Evolutionary conservation across 2,113 vertebrate genomes (phyloP).

Genomic region (Delphinus delphis): DNA sequence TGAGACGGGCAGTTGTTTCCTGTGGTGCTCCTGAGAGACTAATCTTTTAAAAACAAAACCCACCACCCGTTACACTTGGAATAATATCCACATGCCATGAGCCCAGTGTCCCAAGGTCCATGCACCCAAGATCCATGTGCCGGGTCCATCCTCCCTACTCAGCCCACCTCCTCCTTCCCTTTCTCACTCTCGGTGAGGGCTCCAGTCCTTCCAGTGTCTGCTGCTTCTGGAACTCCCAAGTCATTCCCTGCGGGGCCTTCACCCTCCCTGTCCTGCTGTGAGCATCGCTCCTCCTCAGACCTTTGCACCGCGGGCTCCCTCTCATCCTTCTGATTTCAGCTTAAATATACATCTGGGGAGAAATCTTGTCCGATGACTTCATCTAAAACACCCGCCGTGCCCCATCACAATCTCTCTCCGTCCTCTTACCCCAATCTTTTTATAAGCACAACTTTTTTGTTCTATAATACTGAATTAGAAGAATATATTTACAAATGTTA

Average conservation of each 20-base stretch:
- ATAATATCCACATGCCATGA: neutral
- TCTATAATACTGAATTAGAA: neutral
- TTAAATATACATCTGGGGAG: neutral
- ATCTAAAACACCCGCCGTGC: neutral
- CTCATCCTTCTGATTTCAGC: neutral
- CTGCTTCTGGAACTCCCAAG: neutral
- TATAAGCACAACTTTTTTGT: neutral
- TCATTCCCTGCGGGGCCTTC: neutral
- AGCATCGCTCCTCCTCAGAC: neutral
- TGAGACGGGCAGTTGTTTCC: neutral
- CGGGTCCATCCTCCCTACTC: neutral
- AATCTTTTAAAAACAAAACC: constrained; percentile 4
- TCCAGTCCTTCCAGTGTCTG: neutral
- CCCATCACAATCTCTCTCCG: neutral
- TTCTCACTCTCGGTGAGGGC: neutral
- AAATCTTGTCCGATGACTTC: neutral
- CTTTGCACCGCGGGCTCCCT: neutral
- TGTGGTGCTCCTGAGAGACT: neutral
- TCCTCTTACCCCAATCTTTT: neutral
- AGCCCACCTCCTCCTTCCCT: neutral
- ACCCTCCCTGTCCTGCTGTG: neutral
- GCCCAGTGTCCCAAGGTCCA: neutral
- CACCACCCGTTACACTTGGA: neutral
- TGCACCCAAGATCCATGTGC: neutral
- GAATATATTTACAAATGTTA: neutral